These are phyloP conservation scores for Sebastes oblongus DNA, from an alignment of 2,797 vertebrate genomes.

Conservation along the genomic window DNA sequence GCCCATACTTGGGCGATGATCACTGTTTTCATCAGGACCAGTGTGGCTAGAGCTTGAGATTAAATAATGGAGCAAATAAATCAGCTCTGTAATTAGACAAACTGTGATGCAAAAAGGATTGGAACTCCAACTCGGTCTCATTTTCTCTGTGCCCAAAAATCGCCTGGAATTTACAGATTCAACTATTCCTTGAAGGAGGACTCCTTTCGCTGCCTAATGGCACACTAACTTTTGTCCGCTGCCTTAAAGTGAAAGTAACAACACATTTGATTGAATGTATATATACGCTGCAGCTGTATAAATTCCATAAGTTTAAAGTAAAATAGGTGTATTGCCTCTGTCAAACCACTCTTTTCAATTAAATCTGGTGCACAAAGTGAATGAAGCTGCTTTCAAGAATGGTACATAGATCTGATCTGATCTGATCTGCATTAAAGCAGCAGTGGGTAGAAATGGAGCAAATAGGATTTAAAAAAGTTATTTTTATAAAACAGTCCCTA, in stretches of 20 bases:
- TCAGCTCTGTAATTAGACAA: constrained; percentile 64
- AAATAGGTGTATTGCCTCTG: not conserved
- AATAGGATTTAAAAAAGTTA: too few species aligned
- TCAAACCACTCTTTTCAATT: constrained; percentile 5
- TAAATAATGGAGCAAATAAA: constrained; percentile 62
- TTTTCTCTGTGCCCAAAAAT: constrained; percentile 13
- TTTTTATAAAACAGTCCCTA: too few species aligned
- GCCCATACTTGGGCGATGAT: constrained; percentile 39
- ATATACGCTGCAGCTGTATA: not conserved
- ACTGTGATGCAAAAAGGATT: constrained; percentile 25
- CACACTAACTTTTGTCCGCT: not conserved
- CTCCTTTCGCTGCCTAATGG: not conserved
- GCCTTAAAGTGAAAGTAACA: not conserved
- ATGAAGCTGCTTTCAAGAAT: not conserved
- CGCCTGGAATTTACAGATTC: constrained; percentile 8
- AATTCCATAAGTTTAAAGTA: not conserved
- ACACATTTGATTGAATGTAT: not conserved
- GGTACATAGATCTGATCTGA: not conserved
- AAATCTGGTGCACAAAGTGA: not conserved
- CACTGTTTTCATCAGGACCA: constrained; percentile 61
- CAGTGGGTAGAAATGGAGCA: too few species aligned
- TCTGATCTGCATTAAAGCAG: not conserved
- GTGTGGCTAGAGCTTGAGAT: constrained; percentile 45
- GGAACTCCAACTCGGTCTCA: not conserved
- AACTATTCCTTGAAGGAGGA: not conserved